A percentile compares a stretch with the other conserved stretches of the same genome.
These are phyloP conservation scores for Hydriomena furcata DNA, from an alignment of 2,888 invertebrate genomes.

Conservation along the genomic window DNA sequence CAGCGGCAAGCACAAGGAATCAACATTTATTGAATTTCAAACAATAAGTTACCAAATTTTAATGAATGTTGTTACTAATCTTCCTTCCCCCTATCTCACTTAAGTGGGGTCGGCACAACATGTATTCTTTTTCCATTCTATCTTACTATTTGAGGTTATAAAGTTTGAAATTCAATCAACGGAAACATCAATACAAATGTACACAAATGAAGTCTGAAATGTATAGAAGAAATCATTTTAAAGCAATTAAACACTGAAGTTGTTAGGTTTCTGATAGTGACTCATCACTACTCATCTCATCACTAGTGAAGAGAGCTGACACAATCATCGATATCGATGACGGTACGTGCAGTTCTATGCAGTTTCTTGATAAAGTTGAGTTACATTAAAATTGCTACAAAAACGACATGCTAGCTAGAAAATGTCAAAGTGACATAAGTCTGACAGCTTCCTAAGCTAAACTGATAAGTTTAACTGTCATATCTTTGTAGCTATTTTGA, in stretches of 20 bases:
- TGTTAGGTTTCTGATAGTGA: conserved; percentile 27
- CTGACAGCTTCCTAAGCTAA: too few relatives aligned
- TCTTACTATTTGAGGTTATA: not conserved
- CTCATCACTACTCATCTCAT: too few relatives aligned
- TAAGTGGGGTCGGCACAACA: too few relatives aligned
- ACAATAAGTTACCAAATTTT: not conserved
- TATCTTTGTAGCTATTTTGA: not conserved
- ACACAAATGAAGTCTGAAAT: conserved; percentile 32
- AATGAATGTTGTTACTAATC: too few relatives aligned
- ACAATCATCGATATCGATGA: conserved; percentile 16
- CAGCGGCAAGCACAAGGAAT: conserved; percentile 69
- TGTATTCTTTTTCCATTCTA: too few relatives aligned
- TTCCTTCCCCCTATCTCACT: too few relatives aligned
- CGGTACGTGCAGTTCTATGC: conserved; percentile 10
- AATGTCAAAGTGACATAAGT: too few relatives aligned
- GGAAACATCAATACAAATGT: conserved; percentile 40
- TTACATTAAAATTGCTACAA: conserved; percentile 1
- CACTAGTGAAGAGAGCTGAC: conserved; percentile 14
- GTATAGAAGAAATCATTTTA: conserved; percentile 28
- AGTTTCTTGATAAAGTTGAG: not conserved
- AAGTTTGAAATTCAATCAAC: conserved; percentile 38
- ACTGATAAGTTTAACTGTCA: too few relatives aligned
- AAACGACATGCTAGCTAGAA: not conserved
- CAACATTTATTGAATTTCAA: conserved; percentile 36
- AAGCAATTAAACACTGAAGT: conserved; percentile 18